These are phyloP conservation scores for Euclidia mi DNA, from an alignment of 2,888 invertebrate species.

Conservation along the genomic window DNA sequence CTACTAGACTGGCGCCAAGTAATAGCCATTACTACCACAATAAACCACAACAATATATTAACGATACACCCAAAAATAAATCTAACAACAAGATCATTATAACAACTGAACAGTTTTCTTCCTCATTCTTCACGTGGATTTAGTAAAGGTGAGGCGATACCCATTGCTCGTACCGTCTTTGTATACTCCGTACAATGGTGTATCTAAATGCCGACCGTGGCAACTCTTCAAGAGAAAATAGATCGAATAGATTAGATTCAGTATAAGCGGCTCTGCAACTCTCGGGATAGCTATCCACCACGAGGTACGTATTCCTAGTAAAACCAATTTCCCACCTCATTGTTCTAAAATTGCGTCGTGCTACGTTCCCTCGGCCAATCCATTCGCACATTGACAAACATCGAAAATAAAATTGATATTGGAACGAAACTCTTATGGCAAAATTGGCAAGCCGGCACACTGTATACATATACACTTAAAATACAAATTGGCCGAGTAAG, in stretches of 20 bases:
- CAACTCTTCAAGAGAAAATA: conserved; percentile 4
- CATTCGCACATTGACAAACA: conserved; percentile 68
- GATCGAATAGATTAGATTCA: conserved; percentile 42
- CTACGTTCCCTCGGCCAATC: conserved; percentile 64
- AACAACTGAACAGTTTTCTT: no score
- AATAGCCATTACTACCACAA: no score
- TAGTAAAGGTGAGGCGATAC: no score
- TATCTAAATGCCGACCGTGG: background rate
- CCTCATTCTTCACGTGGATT: no score
- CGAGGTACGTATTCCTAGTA: conserved; percentile 55
- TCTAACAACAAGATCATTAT: no score
- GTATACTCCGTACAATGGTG: no score
- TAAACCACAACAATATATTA: no score
- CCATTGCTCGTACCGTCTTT: no score
- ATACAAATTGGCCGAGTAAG: background rate
- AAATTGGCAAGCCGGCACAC: conserved; percentile 26
- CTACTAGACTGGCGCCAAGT: no score
- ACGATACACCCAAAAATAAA: no score
- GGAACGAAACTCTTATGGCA: conserved; percentile 38
- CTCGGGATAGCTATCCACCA: conserved; percentile 32
- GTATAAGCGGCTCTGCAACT: conserved; percentile 33
- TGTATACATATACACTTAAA: conserved; percentile 15
- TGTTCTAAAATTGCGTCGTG: conserved; percentile 82
- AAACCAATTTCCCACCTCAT: conserved; percentile 83
- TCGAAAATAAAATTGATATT: conserved; percentile 64